Percentiles rank a stretch among this genome's conserved stretches.
Evolutionary conservation across 1,140 invertebrate species (phyloP).

Genomic region (Drosophila pectinifera): DNA sequence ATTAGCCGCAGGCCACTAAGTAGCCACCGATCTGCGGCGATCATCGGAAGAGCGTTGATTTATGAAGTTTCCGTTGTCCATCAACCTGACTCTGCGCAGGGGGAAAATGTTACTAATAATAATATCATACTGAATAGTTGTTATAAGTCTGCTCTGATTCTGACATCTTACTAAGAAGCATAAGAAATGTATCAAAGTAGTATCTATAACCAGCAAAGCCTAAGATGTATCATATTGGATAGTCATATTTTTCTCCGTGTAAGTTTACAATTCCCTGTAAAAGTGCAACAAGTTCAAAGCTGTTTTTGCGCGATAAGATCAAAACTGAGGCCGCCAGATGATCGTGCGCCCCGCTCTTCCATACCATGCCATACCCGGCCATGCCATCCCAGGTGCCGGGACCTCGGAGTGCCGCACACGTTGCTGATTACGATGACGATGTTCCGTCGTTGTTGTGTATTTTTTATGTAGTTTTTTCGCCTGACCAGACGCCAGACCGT

Average conservation of each 20-base stretch:
- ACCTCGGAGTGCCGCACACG: slow-evolving; percentile 71
- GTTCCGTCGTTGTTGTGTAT: slow-evolving; percentile 42
- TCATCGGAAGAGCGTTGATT: slow-evolving; percentile 75
- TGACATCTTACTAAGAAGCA: too few species aligned
- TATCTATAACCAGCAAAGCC: too few species aligned
- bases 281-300: slow-evolving; percentile 46
- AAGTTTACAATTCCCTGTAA: slow-evolving; percentile 35
- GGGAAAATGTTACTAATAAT: background rate
- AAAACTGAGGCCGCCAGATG: slow-evolving; percentile 43
- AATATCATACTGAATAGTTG: too few species aligned
- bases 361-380: slow-evolving; percentile 10
- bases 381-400: slow-evolving; percentile 53
- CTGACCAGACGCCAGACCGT: slow-evolving; percentile 55
- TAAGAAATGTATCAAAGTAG: too few species aligned
- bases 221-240: background rate
- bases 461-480: slow-evolving; percentile 13
- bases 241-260: slow-evolving; percentile 16
- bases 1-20: slow-evolving; percentile 59
- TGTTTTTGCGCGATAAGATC: slow-evolving; percentile 64
- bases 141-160: too few species aligned
- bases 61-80: slow-evolving; percentile 46
- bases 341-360: slow-evolving; percentile 22
- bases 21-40: slow-evolving; percentile 42
- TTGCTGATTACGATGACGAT: slow-evolving; percentile 80
- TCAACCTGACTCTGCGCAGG: slow-evolving; percentile 14